Base-by-base conservation (phyloP, 2,888 invertebrate genomes). In the Rhyacophila evoluta region DNA sequence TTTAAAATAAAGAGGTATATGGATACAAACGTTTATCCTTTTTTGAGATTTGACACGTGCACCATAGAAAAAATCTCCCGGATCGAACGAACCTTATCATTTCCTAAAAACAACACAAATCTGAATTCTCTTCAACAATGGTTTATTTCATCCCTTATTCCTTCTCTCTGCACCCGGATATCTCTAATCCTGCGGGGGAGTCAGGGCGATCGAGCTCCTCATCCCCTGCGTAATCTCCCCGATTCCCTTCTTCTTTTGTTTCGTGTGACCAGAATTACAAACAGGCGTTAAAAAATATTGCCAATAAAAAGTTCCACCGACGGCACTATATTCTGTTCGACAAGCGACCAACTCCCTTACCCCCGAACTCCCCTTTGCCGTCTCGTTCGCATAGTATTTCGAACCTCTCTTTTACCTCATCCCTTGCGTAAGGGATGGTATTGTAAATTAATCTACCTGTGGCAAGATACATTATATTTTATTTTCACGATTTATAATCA, bases 241-340 rank as follows among this genome's bases (percentile, higher is more conserved):
- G 39, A 25, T 67, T 74, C 76, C 73, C 78, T 75, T 67, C 77
- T 77, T 79, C 79, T 81, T 82, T 81, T 81, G 81, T 82, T 81
- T 81, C 80, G 78, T 81, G 82, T 80, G 82, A 81, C 77, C 83
- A 77, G 83, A 83, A 83, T 83, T 82, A 82, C 82, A 82, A 83
- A 81, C 82, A 82, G 79, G 80, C 80, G 82, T 82, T 83, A 80
- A 82, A 83, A 83, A 83, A 81, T 83, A 83, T 83, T 83, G 83
- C 79, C 83, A 83, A 83, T 83, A 83, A 83, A 83, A 83, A 81
- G 83, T 82, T 83, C 79, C 82, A 81, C 81, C 81, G 78, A 74
- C 78, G 80, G 78, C 79, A 81, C 80, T 81, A 81, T 81, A 81
- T 81, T 81, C 81, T 79, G 80, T 81, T 81, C 81, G 81, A 81